Evolutionary conservation across 2,888 invertebrate species (phyloP), one percentile per base, ranked within the genome.

Genomic region (Epistrophe eligans): DNA sequence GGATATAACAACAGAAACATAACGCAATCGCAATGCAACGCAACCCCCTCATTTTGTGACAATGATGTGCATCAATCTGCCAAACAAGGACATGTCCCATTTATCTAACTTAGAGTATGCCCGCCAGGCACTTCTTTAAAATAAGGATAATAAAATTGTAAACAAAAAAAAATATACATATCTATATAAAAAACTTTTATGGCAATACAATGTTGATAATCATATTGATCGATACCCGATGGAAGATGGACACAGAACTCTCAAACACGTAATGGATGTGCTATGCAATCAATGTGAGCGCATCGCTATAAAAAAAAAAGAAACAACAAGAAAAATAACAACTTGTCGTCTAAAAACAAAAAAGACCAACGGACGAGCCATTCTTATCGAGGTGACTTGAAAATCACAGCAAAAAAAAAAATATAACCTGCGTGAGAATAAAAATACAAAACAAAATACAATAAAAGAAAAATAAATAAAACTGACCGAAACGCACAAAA

Each of bases 61-160:
- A 48, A 38, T 57, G 48, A 57, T 66, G 58, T 40, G 50, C 43
- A 50, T 19, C 60, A 67, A 52, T 64, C 64, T 38, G 8, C 83
- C 83, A 83, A 79, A 79, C 32, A 83, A 83, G 83, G 83, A 79
- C 70, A 74, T 73, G 73, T 83, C 73, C 72, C 62, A 84, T 77
- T 80, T 84, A 66, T 73, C 58, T 50, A 50, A 58, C 17, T 38
- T 48, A 67, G 43, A 38, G 3, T 52, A 66, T 19, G 40, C 66
- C 19, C 28, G 32, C 38, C 28, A 43, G 67, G 35, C 60, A 77
- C 19, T 72, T 58, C 19, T 64, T 45, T 15, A 60, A 52, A 52
- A 38, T 40, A 62, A 55, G 55, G 38, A 70, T 38, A 55, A 10
- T 67, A 40, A 35, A 67, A 38, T 58, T 43, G 11, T n/a, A 17